These are phyloP conservation scores for Sepioteuthis lessoniana DNA, from an alignment of 2,888 invertebrate species.

Conservation along the genomic window DNA sequence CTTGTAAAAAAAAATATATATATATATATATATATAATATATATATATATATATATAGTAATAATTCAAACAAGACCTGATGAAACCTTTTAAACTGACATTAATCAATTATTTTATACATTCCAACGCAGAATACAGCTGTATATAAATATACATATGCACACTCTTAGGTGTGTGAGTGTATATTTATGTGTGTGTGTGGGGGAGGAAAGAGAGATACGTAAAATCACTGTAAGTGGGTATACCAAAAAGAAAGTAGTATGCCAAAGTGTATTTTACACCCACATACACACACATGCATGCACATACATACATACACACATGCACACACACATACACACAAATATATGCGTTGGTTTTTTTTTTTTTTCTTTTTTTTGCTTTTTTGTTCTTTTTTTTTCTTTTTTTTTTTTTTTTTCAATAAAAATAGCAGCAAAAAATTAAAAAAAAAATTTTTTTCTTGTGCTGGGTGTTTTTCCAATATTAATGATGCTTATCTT, in stretches of 20 bases:
- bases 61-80: conserved; percentile 12
- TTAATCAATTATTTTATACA: background rate
- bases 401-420: background rate
- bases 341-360: background rate
- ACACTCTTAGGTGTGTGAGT: background rate
- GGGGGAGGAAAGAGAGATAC: background rate
- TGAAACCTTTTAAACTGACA: background rate
- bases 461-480: conserved; percentile 18
- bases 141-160: background rate
- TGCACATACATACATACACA: background rate
- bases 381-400: background rate
- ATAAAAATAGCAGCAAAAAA: conserved; percentile 33
- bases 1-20: background rate
- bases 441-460: background rate
- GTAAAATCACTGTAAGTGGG: background rate
- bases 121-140: background rate
- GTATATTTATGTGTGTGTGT: background rate
- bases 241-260: background rate
- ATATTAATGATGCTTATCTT: conserved; percentile 14
- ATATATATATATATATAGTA: too few species aligned
- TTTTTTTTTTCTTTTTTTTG: background rate
- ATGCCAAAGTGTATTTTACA: background rate
- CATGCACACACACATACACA: background rate
- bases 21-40: background rate
- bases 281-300: background rate